Percentiles rank a stretch among this genome's conserved stretches.
These are phyloP conservation scores for Rotaria sp. DNA, from an alignment of 2,888 invertebrate genomes.

Conservation along the genomic window DNA sequence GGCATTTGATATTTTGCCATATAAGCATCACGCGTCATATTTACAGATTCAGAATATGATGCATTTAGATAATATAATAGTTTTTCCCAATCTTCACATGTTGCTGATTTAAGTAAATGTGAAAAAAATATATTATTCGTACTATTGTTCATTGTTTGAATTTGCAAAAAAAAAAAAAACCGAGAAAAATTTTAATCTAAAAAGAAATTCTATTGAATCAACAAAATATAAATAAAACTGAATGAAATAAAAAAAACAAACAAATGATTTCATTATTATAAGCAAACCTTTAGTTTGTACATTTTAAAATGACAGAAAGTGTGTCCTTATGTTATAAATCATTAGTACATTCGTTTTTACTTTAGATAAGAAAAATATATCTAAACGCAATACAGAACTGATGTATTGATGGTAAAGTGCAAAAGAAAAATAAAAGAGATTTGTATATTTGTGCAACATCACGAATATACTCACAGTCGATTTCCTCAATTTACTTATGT, in stretches of 20 bases:
- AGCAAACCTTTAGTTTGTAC: too few species aligned
- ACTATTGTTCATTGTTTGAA: neutral
- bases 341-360: neutral
- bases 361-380: neutral
- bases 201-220: neutral
- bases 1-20: too few species aligned
- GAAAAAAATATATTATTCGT: neutral
- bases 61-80: neutral
- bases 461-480: neutral
- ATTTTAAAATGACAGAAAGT: neutral
- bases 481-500: conserved; percentile 5
- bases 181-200: neutral
- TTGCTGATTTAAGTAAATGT: too few species aligned
- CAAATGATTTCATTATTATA: too few species aligned
- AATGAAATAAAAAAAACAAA: too few species aligned
- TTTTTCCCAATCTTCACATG: neutral
- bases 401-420: neutral
- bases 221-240: too few species aligned
- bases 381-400: neutral
- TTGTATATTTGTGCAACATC: conserved; percentile 9
- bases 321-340: neutral
- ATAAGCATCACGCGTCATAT: neutral
- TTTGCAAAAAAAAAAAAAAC: neutral
- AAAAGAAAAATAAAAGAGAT: neutral
- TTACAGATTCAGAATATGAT: neutral